A percentile compares a stretch with the other conserved stretches of the same genome.
These are phyloP conservation scores for Phasianus colchicus DNA, from an alignment of 2,113 vertebrate species.

Conservation along the genomic window DNA sequence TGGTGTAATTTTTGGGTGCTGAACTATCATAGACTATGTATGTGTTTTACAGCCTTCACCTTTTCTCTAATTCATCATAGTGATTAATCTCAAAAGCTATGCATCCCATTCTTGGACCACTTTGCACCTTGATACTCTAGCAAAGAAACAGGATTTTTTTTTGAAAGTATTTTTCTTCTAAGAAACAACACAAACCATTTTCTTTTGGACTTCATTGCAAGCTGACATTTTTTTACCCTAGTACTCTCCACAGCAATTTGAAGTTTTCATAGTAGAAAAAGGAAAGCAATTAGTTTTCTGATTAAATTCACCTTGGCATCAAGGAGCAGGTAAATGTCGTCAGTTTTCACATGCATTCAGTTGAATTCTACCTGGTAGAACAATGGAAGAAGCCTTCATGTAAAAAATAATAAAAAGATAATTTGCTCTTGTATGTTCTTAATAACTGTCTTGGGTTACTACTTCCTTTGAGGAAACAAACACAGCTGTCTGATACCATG, in stretches of 20 bases:
- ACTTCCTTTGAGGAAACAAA: not conserved
- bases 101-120: not conserved
- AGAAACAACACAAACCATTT: conserved; percentile 38
- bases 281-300: conserved; percentile 64
- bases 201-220: conserved; percentile 42
- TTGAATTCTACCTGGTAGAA: not conserved
- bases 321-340: conserved; percentile 39
- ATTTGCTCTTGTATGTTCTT: conserved; percentile 14
- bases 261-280: conserved; percentile 52
- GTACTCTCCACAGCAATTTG: conserved; percentile 36
- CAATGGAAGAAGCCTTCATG: not conserved
- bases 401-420: conserved; percentile 22
- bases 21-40: not conserved
- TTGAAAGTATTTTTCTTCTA: conserved; percentile 32
- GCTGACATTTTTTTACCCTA: conserved; percentile 11
- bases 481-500: not conserved
- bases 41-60: not conserved
- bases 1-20: not conserved
- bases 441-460: not conserved
- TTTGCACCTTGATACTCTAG: not conserved
- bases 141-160: conserved; percentile 40
- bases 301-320: conserved; percentile 52
- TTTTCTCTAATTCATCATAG: conserved; percentile 9
- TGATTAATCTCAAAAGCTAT: not conserved
- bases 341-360: conserved; percentile 26